Conservation (phyloP, 2,797 vertebrate genomes). For the Brachyalestes nurse region DNA sequence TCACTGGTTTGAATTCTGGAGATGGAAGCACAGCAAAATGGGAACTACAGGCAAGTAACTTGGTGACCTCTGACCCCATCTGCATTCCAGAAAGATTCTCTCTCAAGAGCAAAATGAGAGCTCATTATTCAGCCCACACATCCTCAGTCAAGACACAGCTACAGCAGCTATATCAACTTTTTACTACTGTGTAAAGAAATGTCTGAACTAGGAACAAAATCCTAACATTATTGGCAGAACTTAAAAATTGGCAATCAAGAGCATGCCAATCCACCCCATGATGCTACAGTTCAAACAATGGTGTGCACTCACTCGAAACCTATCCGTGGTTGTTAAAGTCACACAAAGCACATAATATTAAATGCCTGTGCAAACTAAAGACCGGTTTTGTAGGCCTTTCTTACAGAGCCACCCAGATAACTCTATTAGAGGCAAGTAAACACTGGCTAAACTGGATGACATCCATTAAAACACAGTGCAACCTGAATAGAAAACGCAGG, state of each 20-base stretch:
- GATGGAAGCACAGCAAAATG: neutral
- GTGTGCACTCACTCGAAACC: slow-evolving; percentile 4
- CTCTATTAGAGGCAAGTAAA: slow-evolving; percentile 10
- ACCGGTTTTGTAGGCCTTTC: slow-evolving; percentile 29
- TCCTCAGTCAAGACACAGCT: neutral
- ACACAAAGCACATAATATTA: neutral
- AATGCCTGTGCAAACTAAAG: neutral
- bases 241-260: neutral
- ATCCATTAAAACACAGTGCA: slow-evolving; percentile 17
- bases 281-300: slow-evolving; percentile 33
- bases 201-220: neutral
- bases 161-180: neutral
- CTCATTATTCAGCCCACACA: neutral
- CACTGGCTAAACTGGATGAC: neutral
- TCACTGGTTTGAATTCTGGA: neutral
- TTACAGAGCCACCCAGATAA: slow-evolving; percentile 36
- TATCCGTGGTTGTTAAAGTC: slow-evolving; percentile 15
- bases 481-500: slow-evolving; percentile 21
- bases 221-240: neutral
- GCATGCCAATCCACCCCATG: slow-evolving; percentile 13
- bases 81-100: neutral
- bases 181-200: neutral
- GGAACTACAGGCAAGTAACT: neutral
- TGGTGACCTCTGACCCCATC: neutral
- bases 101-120: neutral